Evolutionary conservation across 2,797 vertebrate species (phyloP).

Genomic region (Bradypus variegatus): DNA sequence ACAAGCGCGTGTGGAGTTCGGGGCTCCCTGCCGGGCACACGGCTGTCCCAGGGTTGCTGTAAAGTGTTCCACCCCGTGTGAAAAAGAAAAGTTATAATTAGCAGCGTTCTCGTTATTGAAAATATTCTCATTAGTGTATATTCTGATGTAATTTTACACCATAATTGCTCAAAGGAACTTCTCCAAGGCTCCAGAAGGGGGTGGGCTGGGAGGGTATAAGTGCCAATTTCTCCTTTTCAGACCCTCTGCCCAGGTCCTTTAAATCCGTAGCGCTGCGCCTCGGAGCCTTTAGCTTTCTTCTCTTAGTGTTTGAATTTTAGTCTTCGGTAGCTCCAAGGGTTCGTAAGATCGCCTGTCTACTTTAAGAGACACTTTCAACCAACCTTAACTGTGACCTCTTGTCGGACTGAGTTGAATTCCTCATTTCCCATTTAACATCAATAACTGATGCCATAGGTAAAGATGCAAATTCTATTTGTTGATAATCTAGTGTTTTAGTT

Average conservation of each 20-base stretch:
- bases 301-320: not conserved
- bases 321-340: not conserved
- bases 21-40: slow-evolving; percentile 64
- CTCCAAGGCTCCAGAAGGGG: not conserved
- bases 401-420: not conserved
- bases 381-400: not conserved
- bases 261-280: not conserved
- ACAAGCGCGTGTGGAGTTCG: slow-evolving; percentile 61
- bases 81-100: slow-evolving; percentile 66
- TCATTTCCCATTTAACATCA: not conserved
- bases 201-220: not conserved
- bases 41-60: slow-evolving; percentile 57
- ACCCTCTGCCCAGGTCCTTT: not conserved
- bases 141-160: slow-evolving; percentile 41
- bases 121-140: slow-evolving; percentile 47
- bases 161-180: slow-evolving; percentile 2
- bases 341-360: not conserved
- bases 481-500: not conserved
- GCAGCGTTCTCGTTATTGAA: slow-evolving; percentile 63
- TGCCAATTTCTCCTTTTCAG: not conserved
- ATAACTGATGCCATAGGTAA: no score
- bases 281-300: not conserved
- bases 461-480: not conserved
- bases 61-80: slow-evolving; percentile 64
- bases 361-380: not conserved